phyloP scores from a whole-genome alignment of 2,888 invertebrate species.

The Leptinotarsa tumamoca region DNA sequence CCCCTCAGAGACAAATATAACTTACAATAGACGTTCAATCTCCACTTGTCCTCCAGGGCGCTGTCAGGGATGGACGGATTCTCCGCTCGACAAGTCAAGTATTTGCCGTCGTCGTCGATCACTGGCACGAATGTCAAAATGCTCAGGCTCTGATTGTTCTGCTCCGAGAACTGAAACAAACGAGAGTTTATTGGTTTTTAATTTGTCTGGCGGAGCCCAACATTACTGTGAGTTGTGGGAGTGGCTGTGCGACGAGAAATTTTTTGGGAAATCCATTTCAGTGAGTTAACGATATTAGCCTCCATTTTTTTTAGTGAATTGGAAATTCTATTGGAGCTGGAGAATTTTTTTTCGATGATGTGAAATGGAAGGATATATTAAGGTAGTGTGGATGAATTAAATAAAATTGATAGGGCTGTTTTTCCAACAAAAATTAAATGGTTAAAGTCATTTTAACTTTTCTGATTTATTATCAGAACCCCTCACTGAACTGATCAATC shows the following conservation, averaged over 20 bases:
- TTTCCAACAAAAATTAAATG: too few species aligned
- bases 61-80: slow-evolving; percentile 87
- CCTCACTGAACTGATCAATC: too few species aligned
- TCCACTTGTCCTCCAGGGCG: slow-evolving; percentile 88
- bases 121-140: slow-evolving; percentile 85
- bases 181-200: slow-evolving; percentile 39
- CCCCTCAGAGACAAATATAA: slow-evolving; percentile 47
- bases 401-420: too few species aligned
- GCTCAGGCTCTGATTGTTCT: slow-evolving; percentile 86
- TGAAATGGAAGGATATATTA: too few species aligned
- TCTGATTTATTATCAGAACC: too few species aligned
- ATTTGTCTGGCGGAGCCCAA: slow-evolving; percentile 27
- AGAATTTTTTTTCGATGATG: too few species aligned
- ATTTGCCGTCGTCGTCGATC: slow-evolving; percentile 90
- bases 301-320: too few species aligned
- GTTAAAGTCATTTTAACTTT: too few species aligned
- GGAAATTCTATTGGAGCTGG: too few species aligned
- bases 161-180: slow-evolving; percentile 78
- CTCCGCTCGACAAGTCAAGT: slow-evolving; percentile 88
- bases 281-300: background rate
- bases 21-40: slow-evolving; percentile 90
- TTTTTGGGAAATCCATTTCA: background rate
- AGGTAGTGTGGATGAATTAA: too few species aligned
- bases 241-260: background rate
- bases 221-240: background rate